A percentile compares a stretch with the other conserved stretches of the same genome.
Evolutionary conservation across 2,113 vertebrate genomes (phyloP).

Genomic region (Microcebus ravelobensis): DNA sequence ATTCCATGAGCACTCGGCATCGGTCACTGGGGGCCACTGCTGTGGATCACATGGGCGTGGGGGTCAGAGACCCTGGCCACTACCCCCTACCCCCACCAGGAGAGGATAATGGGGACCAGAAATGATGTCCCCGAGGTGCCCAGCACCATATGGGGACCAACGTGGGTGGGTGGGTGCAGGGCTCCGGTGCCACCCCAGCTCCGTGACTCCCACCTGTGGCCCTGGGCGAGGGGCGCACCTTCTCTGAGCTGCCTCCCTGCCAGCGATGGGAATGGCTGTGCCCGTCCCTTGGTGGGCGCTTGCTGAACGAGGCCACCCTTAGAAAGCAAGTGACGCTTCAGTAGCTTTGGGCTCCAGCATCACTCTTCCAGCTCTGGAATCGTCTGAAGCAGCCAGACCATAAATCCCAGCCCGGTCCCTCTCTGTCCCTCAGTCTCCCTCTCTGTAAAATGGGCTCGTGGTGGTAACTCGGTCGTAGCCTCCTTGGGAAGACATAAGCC

Average conservation of each 20-base stretch:
- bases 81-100: neutral
- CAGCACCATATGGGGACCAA: fast-evolving
- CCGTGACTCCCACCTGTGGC: neutral
- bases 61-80: neutral
- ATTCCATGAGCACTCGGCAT: neutral
- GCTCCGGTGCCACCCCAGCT: neutral
- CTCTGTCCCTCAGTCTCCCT: neutral
- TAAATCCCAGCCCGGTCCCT: neutral
- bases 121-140: too few species aligned
- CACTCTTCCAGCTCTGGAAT: neutral
- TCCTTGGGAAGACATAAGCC: neutral
- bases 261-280: neutral
- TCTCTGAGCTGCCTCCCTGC: neutral
- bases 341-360: neutral
- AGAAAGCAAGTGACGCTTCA: neutral
- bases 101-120: neutral
- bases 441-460: neutral
- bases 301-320: neutral
- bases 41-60: neutral
- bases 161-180: fast-evolving
- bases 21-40: neutral
- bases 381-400: neutral
- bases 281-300: fast-evolving
- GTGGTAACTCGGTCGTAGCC: neutral
- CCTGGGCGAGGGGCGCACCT: too few species aligned